Base-by-base conservation (phyloP, 2,888 invertebrate species). In the Pristionchus japonicus region DNA sequence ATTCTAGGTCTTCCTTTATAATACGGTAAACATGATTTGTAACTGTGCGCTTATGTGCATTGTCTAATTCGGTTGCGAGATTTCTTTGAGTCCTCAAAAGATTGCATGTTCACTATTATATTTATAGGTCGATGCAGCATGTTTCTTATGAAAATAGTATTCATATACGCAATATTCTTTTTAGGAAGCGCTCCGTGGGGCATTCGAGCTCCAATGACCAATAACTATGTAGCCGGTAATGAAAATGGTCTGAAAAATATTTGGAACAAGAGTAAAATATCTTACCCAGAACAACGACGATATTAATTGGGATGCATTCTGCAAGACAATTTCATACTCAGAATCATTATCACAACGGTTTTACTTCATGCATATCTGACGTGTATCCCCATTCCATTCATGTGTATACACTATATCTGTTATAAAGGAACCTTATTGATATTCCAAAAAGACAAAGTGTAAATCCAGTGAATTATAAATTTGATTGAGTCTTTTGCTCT, bases 241-340 rank as follows among this genome's bases (percentile, higher is more conserved):
- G 82, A 82, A 31, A 82, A 82, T 49, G 49, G 49, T 82, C 0
- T 6, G 31, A 52, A 20, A 4, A 2, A 27, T 6, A 27, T 31
- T n/a, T 64, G n/a, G 64, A 64, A 13, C 27, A 6, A 13, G 64
- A 3, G 7, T 3, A 64, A 4, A 27, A 6, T 27, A 64, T 64
- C 2, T n/a, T 34, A 34, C n/a, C 27, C 77, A 80, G 77, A 80
- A 43, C 77, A 82, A 47, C 82, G 82, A 49, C 82, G 82, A 27
- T 82, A 49, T 31, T 82, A 82, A 82, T 15, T 49, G n/a, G 77
- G n/a, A 20, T 80, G 9, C 6, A 3, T n/a, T 13, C n/a, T n/a
- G n/a, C n/a, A n/a, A n/a, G n/a, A n/a, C n/a, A n/a, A n/a, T n/a
- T n/a, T n/a, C n/a, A n/a, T n/a, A n/a, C n/a, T n/a, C n/a, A n/a